Evolutionary conservation across 64 coral and sea anemone species (phyloP).

Genomic region (Platygyra sinensis): DNA sequence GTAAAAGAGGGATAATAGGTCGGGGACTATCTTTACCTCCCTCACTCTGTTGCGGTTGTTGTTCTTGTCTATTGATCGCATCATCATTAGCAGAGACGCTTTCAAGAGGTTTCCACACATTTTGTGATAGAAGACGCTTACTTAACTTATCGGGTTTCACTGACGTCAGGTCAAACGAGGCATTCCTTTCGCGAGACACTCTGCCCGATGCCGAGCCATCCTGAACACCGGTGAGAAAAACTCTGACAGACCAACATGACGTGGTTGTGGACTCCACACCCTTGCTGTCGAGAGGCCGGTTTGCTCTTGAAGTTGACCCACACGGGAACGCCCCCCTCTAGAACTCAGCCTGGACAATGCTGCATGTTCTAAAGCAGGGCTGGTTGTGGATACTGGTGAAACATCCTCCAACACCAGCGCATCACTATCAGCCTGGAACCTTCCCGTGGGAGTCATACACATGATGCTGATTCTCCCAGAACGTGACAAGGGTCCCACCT

Average conservation of each 20-base stretch:
- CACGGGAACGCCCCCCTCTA: not conserved
- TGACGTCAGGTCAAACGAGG: not conserved
- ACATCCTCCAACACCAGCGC: slow-evolving; percentile 22
- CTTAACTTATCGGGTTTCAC: slow-evolving; percentile 33
- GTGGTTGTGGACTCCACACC: slow-evolving; percentile 77
- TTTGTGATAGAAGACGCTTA: slow-evolving; percentile 39
- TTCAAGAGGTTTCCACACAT: slow-evolving; percentile 85
- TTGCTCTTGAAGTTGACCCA: not conserved
- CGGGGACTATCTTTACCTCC: not conserved
- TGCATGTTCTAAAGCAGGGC: not conserved
- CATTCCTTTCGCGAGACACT: not conserved
- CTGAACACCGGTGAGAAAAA: slow-evolving; percentile 89
- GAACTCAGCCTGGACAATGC: not conserved
- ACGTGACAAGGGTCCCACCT: slow-evolving; percentile 20
- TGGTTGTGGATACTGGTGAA: not conserved
- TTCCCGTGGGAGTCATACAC: slow-evolving; percentile 68
- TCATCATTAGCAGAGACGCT: slow-evolving; percentile 59
- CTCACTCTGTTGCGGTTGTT: not conserved
- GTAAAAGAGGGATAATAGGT: slow-evolving; percentile 66
- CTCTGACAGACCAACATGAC: slow-evolving; percentile 68
- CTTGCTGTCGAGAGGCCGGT: not conserved
- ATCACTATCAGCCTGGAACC: slow-evolving; percentile 72
- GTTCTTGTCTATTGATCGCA: not conserved
- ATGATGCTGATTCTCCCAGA: slow-evolving; percentile 68
- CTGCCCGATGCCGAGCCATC: not conserved